Evolutionary conservation across 1,140 invertebrate species (phyloP).

Genomic region (Platorchestia sp.): DNA sequence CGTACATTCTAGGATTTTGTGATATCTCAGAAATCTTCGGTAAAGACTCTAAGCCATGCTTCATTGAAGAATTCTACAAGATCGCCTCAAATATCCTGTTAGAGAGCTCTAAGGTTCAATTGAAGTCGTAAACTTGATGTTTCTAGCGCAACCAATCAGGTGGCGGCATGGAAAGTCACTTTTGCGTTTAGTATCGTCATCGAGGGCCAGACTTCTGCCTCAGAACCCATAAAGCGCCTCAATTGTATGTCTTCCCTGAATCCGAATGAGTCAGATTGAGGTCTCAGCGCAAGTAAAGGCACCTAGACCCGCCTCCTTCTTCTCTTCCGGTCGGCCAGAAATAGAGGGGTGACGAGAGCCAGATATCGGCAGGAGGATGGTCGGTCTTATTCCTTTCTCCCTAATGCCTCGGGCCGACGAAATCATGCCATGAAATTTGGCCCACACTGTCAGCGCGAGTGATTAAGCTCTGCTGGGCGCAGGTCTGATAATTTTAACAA

Average conservation of each 20-base stretch:
- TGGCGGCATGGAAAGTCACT: not conserved
- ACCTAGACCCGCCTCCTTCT: not conserved
- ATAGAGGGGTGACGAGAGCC: not conserved
- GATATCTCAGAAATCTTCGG: not conserved
- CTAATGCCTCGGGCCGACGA: not conserved
- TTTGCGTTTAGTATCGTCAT: conserved; percentile 23
- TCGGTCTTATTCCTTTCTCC: not conserved
- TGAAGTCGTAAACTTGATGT: conserved; percentile 29
- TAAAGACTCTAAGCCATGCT: not conserved
- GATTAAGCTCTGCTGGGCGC: not conserved
- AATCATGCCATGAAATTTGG: not conserved
- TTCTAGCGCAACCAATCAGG: not conserved
- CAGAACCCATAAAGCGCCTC: conserved; percentile 2
- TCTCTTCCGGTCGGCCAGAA: not conserved
- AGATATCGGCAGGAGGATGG: not conserved
- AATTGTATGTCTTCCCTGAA: conserved; percentile 32
- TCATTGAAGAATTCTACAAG: not conserved
- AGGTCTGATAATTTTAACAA: not conserved
- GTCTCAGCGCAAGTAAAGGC: not conserved
- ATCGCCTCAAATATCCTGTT: not conserved
- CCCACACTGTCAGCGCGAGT: not conserved
- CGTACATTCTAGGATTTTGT: not conserved
- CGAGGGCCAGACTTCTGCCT: not conserved
- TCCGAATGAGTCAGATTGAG: conserved; percentile 39
- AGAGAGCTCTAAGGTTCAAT: not conserved